Percentiles rank a stretch among this genome's conserved stretches.
Conservation (phyloP, 1,140 invertebrate genomes). For the Polypedilum pembai region DNA sequence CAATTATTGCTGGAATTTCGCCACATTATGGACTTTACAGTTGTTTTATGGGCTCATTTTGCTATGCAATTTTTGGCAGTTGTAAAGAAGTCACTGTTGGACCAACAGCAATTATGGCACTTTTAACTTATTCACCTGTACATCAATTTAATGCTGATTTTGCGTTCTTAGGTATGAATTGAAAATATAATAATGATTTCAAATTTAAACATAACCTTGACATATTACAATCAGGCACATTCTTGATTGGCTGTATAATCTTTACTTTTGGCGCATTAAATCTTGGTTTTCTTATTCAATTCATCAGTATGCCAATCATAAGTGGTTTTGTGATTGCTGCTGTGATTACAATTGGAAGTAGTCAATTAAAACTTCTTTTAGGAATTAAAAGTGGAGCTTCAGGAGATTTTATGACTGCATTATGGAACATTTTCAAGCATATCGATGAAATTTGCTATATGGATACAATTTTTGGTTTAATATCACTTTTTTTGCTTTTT, state of each 20-base stretch:
- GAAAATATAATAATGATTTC: no score
- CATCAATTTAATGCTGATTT: conserved; percentile 53
- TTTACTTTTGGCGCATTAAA: conserved; percentile 61
- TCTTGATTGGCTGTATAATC: neutral
- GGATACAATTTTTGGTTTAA: neutral
- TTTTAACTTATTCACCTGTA: conserved; percentile 64
- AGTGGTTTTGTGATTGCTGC: conserved; percentile 91
- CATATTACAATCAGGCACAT: conserved; percentile 46
- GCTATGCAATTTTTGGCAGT: neutral
- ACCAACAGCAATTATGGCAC: conserved; percentile 71
- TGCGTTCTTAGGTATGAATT: conserved; percentile 61
- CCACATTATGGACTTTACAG: conserved; percentile 43
- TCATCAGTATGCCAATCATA: conserved; percentile 88
- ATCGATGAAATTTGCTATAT: neutral
- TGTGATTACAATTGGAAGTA: conserved; percentile 81
- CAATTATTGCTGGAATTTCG: conserved; percentile 71
- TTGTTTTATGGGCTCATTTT: conserved; percentile 23
- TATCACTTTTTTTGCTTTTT: neutral
- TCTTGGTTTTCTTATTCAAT: conserved; percentile 87
- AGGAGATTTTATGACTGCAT: neutral
- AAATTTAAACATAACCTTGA: conserved; percentile 56
- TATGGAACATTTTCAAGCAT: neutral
- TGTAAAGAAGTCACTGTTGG: conserved; percentile 41
- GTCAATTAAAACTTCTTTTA: conserved; percentile 77
- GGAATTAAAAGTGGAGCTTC: conserved; percentile 53